A percentile compares a stretch with the other conserved stretches of the same genome.
Evolutionary conservation across 2,113 vertebrate genomes (phyloP).

Genomic region (Xiphophorus hellerii): DNA sequence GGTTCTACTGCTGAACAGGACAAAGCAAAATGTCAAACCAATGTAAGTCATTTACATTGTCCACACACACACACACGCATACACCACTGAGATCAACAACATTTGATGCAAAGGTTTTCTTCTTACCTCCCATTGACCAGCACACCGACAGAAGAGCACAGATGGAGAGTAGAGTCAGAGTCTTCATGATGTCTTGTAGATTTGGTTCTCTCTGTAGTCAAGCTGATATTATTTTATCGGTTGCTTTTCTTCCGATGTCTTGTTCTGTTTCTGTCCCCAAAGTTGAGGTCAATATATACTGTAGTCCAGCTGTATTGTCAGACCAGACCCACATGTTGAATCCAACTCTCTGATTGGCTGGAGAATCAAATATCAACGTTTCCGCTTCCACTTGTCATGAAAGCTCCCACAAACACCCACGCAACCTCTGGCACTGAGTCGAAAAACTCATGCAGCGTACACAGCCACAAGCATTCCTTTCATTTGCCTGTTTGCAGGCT

Average conservation of each 20-base stretch:
- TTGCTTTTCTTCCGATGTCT: slow-evolving; percentile 28
- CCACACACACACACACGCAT: neutral
- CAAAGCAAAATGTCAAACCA: slow-evolving; percentile 10
- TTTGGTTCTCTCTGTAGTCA: slow-evolving; percentile 12
- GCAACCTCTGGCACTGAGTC: slow-evolving; percentile 52
- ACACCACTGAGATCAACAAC: neutral
- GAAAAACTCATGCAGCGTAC: slow-evolving; percentile 41
- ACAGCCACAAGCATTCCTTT: slow-evolving; percentile 49
- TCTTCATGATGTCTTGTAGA: slow-evolving; percentile 76
- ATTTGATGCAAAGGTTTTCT: neutral
- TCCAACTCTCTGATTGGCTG: slow-evolving; percentile 73
- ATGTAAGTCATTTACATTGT: neutral
- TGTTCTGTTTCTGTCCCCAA: slow-evolving; percentile 46
- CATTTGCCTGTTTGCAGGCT: slow-evolving; percentile 21
- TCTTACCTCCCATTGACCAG: slow-evolving; percentile 77
- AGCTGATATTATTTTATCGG: slow-evolving; percentile 8
- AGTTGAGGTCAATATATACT: slow-evolving; percentile 73
- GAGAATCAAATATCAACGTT: slow-evolving; percentile 69
- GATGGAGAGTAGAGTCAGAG: slow-evolving; percentile 73
- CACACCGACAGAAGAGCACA: slow-evolving; percentile 76
- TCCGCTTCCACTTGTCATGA: slow-evolving; percentile 67
- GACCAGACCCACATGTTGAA: slow-evolving; percentile 39
- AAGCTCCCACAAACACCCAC: slow-evolving; percentile 69
- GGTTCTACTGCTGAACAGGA: slow-evolving; percentile 60
- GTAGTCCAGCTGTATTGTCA: slow-evolving; percentile 54